These are phyloP conservation scores for Mastigias papua DNA, from an alignment of 30 jellyfish, hydroid and myxozoan species.

Conservation along the genomic window DNA sequence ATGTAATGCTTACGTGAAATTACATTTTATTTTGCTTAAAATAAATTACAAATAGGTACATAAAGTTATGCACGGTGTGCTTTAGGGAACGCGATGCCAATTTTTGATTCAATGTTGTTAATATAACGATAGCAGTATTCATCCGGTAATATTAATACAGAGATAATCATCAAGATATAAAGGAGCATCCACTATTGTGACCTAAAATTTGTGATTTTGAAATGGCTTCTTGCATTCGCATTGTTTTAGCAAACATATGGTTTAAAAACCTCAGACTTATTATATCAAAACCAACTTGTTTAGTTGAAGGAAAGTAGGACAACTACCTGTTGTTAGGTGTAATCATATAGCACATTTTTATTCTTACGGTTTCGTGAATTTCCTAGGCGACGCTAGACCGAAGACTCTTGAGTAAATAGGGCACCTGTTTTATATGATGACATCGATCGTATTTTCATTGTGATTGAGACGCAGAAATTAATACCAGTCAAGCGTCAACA, in stretches of 20 bases:
- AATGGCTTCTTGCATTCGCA: too few species aligned
- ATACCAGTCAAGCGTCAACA: neutral
- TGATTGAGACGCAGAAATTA: neutral
- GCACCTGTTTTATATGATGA: conserved; percentile 2
- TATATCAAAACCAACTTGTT: neutral
- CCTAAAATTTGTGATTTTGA: too few species aligned
- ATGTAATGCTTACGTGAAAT: too few species aligned
- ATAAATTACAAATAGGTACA: too few species aligned
- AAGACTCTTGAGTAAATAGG: neutral
- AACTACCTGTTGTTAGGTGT: neutral
- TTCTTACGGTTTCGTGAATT: neutral
- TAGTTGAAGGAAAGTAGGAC: neutral
- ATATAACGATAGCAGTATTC: too few species aligned
- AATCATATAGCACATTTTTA: neutral
- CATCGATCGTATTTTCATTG: neutral
- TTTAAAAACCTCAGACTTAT: neutral
- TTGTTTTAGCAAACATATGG: neutral
- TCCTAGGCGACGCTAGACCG: conserved; percentile 8
- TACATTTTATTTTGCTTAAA: too few species aligned
- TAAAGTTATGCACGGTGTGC: too few species aligned
- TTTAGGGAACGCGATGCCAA: too few species aligned
- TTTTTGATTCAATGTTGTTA: too few species aligned
- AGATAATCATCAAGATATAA: too few species aligned
- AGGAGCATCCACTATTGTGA: too few species aligned
- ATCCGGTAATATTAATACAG: too few species aligned